A percentile compares a stretch with the other conserved stretches of the same genome.
Conservation (phyloP, 2,113 vertebrate species). For the Morone chrysops region DNA sequence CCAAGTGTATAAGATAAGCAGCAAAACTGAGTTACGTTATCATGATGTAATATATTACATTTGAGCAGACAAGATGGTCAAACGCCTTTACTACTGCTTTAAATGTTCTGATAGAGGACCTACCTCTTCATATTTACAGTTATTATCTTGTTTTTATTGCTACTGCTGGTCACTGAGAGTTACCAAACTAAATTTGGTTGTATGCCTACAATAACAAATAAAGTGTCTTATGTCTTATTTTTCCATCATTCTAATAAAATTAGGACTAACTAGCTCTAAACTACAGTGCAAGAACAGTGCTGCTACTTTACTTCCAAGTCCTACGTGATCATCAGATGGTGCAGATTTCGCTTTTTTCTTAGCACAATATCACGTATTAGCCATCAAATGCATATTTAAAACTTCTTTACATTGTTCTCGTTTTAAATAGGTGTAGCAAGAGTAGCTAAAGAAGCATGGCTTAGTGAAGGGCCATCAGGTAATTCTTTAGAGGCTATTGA, state of each 20-base stretch:
- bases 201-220: too few relatives aligned
- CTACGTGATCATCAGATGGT: not conserved
- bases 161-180: too few relatives aligned
- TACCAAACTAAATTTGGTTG: too few relatives aligned
- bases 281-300: not conserved
- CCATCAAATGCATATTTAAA: too few relatives aligned
- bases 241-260: too few relatives aligned
- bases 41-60: not conserved
- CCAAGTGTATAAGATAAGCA: not conserved
- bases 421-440: not conserved
- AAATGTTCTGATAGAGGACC: too few relatives aligned
- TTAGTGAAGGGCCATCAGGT: not conserved
- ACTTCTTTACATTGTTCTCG: too few relatives aligned
- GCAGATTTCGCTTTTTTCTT: not conserved
- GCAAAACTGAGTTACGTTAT: not conserved
- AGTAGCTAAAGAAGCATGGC: not conserved
- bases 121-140: too few relatives aligned
- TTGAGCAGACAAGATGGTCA: too few relatives aligned
- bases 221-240: too few relatives aligned
- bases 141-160: too few relatives aligned
- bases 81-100: too few relatives aligned
- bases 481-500: not conserved
- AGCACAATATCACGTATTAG: not conserved
- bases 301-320: not conserved
- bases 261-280: not conserved